Conservation (phyloP, 2,113 vertebrate species). For the Miniopterus natalensis region DNA sequence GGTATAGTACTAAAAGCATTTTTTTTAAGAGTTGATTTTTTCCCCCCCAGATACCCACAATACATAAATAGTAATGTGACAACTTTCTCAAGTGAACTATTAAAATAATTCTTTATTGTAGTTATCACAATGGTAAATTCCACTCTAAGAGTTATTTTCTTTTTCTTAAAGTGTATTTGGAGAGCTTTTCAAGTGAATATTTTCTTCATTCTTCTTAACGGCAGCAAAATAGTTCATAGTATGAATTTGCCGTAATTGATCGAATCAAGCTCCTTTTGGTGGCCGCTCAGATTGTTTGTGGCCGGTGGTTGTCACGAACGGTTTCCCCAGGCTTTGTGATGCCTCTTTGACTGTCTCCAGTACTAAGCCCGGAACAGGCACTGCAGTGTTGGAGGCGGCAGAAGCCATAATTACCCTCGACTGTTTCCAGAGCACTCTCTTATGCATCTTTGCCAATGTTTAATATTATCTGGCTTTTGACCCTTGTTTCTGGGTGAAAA, state of each 20-base stretch:
- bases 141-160: background rate
- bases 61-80: background rate
- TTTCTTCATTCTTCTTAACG: background rate
- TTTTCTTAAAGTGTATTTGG: constrained; percentile 11
- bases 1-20: background rate
- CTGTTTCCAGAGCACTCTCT: constrained; percentile 1
- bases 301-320: background rate
- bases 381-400: background rate
- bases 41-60: background rate
- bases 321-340: background rate
- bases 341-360: background rate
- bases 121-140: background rate
- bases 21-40: constrained; percentile 31
- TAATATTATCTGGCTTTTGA: constrained; percentile 9
- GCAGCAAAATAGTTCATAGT: background rate
- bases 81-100: constrained; percentile 9
- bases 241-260: background rate
- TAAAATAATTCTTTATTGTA: constrained; percentile 1
- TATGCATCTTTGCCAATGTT: constrained; percentile 12
- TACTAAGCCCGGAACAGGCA: background rate
- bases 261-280: background rate
- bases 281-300: background rate
- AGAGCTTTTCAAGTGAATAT: constrained; percentile 20
- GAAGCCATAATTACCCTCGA: background rate
- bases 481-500: constrained; percentile 43